These are phyloP conservation scores for Phasianus colchicus DNA, from an alignment of 2,113 vertebrate species.

Conservation along the genomic window DNA sequence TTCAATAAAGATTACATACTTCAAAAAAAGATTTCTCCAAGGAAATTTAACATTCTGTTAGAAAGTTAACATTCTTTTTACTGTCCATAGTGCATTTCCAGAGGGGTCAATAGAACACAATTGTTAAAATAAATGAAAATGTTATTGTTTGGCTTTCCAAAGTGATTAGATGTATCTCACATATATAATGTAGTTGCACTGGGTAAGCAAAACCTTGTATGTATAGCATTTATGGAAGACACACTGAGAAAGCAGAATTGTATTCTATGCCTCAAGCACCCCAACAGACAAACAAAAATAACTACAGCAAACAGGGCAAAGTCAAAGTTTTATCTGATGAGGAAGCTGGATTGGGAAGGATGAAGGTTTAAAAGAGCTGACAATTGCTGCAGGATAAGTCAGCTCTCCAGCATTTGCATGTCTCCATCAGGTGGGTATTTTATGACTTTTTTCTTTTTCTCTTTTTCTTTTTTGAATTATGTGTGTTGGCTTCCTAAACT, in stretches of 20 bases:
- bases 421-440: background rate
- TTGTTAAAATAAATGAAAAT: background rate
- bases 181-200: background rate
- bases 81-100: background rate
- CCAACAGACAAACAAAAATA: background rate
- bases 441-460: background rate
- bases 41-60: background rate
- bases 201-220: background rate
- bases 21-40: background rate
- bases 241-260: background rate
- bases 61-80: background rate
- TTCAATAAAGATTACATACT: background rate
- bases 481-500: background rate
- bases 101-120: background rate
- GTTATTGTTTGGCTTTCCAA: constrained; percentile 10
- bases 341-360: background rate
- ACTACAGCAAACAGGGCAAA: background rate
- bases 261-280: background rate
- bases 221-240: background rate
- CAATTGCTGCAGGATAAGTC: background rate
- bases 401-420: background rate
- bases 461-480: background rate
- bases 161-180: constrained; percentile 1
- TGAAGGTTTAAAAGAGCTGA: background rate
- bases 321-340: background rate